Conservation (phyloP, 2,888 invertebrate genomes). For the Pandemis heparana region DNA sequence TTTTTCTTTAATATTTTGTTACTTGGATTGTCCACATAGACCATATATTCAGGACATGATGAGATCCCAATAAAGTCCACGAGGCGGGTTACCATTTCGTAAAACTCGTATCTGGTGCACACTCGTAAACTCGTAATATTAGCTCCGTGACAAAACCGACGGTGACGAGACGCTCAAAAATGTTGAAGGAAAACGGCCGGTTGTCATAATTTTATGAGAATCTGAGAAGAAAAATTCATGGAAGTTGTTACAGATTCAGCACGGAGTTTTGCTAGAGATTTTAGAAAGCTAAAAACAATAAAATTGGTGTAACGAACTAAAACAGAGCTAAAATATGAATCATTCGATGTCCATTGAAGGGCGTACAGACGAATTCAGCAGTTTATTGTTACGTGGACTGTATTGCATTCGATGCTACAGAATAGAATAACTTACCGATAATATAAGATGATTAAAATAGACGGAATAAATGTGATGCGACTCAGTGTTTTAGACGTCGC, state of each 20-base stretch:
- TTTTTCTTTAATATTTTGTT: no score
- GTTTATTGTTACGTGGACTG: no score
- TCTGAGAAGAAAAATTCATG: neutral
- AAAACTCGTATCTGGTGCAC: constrained; percentile 31
- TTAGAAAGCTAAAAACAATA: no score
- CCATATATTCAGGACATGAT: constrained; percentile 4
- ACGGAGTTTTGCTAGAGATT: no score
- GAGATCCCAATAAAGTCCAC: constrained; percentile 25
- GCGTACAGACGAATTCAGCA: no score
- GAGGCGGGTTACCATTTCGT: constrained; percentile 12
- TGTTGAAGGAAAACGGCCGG: neutral
- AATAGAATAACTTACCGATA: no score
- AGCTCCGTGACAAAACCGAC: constrained; percentile 32
- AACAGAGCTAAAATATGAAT: no score
- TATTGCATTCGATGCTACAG: no score
- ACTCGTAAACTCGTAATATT: constrained; percentile 32
- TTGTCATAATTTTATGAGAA: neutral
- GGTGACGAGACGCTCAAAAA: constrained; percentile 7
- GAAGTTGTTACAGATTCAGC: neutral
- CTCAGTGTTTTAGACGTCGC: neutral
- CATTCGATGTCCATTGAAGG: no score
- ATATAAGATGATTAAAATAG: no score
- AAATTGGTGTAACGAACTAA: no score
- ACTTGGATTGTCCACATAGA: neutral
- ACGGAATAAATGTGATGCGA: neutral